These are phyloP conservation scores for Sitobion miscanthi DNA, from an alignment of 1,140 invertebrate species.

Conservation along the genomic window DNA sequence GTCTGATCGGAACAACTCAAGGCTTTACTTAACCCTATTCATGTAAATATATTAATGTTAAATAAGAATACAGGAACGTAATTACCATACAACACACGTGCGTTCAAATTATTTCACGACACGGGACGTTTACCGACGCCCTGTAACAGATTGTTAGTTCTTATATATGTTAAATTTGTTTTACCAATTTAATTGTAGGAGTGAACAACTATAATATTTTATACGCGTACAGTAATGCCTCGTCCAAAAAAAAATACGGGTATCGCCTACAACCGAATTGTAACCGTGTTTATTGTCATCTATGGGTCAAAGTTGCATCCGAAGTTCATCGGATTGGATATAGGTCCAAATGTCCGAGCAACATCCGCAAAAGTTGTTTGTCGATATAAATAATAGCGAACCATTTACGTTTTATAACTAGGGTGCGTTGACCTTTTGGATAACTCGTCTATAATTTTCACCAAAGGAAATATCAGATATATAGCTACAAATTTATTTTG, in stretches of 20 bases:
- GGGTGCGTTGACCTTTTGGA: rapidly evolving
- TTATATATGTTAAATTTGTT: not conserved
- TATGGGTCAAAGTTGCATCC: not conserved
- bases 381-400: not conserved
- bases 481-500: not conserved
- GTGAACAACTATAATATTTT: not conserved
- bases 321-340: not conserved
- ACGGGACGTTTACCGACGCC: too few species aligned
- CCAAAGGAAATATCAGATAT: not conserved
- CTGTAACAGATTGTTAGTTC: not conserved
- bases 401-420: not conserved
- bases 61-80: too few species aligned
- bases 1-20: too few species aligned
- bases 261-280: too few species aligned
- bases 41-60: too few species aligned
- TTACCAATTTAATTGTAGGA: not conserved
- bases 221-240: not conserved
- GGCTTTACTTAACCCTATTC: too few species aligned
- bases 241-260: not conserved
- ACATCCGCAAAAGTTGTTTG: not conserved
- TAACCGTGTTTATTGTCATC: too few species aligned
- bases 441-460: not conserved
- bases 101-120: too few species aligned
- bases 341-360: not conserved
- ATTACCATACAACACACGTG: too few species aligned